phyloP scores from a whole-genome alignment of 2,113 vertebrate genomes.

The Oenanthe melanoleuca region DNA sequence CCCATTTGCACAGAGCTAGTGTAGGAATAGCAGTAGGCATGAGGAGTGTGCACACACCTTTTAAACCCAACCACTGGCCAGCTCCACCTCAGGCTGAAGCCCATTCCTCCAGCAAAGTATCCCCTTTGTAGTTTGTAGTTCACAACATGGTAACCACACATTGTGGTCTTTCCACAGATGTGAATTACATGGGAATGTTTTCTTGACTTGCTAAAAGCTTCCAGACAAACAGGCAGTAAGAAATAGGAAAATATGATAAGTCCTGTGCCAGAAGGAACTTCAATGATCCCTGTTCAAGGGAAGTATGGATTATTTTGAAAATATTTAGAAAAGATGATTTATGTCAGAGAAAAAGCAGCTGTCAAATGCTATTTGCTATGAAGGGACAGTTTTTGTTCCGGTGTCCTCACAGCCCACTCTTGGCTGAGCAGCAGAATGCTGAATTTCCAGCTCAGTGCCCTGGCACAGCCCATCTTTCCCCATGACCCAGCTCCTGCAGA shows the following conservation, averaged over 20 bases:
- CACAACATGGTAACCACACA: not conserved
- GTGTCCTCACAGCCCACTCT: not conserved
- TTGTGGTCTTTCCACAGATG: not conserved
- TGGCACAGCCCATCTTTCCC: not conserved
- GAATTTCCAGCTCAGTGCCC: not conserved
- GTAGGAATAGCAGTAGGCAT: not conserved
- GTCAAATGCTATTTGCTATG: not conserved
- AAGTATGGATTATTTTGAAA: not conserved
- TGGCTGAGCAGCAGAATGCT: rapidly evolving
- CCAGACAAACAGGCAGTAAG: not conserved
- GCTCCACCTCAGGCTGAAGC: not conserved
- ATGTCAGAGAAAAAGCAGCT: not conserved
- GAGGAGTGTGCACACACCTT: not conserved
- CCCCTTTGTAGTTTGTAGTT: not conserved
- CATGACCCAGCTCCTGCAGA: not conserved
- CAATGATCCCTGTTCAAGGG: not conserved
- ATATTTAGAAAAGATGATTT: not conserved
- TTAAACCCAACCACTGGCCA: rapidly evolving
- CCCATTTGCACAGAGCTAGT: not conserved
- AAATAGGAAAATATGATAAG: not conserved
- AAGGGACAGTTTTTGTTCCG: not conserved
- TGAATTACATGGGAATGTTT: not conserved
- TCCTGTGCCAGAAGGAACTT: not conserved
- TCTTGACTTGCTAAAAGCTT: not conserved
- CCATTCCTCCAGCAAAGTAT: not conserved